Evolutionary conservation across 2,888 invertebrate genomes (phyloP), one percentile per base, ranked within the genome.

Genomic region (Clitarchus hookeri): DNA sequence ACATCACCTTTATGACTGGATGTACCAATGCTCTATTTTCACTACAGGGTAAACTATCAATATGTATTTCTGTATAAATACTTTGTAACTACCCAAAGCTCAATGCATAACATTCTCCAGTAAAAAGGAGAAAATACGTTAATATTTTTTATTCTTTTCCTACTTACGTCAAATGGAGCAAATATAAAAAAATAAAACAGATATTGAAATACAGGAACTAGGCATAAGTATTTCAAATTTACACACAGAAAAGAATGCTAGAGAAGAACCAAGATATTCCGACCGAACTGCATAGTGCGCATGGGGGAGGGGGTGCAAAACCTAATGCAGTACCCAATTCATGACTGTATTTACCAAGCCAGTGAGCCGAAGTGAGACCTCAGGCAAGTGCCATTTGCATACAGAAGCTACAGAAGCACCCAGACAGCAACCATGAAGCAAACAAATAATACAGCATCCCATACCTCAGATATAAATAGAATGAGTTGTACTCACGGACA

Each of bases 401-500:
- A 77, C 25, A 82, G n/a, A 82, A 82, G 44, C 82, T 82, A 82
- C 82, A 82, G 77, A 86, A 86, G 86, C 86, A 53, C 82, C 80
- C 48, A 83, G n/a, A 54, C 65, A 86, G 48, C 26, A 86, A 65
- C 77, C 48, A 84, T 27, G 23, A 80, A 82, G 54, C 36, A 78
- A n/a, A 53, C 3, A 82, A 25, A 86, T n/a, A 82, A 78, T 48
- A 48, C 6, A 48, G 82, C 44, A 80, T 25, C 77, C 54, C 84
- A 77, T 36, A 44, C 82, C 82, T 19, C 19, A 19, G 27, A 26
- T 36, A 6, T 11, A 0, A 44, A 82, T 44, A 82, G 27, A 36
- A 82, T 23, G n/a, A 77, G 36, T 4, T n/a, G 44, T 83, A 92
- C 94, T 94, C 91, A 97, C 97, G 91, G 97, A 96, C 89, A 97